A percentile compares a stretch with the other conserved stretches of the same genome.
These are phyloP conservation scores for Brevipalpus yothersi DNA, from an alignment of 1,140 invertebrate species.

Conservation along the genomic window DNA sequence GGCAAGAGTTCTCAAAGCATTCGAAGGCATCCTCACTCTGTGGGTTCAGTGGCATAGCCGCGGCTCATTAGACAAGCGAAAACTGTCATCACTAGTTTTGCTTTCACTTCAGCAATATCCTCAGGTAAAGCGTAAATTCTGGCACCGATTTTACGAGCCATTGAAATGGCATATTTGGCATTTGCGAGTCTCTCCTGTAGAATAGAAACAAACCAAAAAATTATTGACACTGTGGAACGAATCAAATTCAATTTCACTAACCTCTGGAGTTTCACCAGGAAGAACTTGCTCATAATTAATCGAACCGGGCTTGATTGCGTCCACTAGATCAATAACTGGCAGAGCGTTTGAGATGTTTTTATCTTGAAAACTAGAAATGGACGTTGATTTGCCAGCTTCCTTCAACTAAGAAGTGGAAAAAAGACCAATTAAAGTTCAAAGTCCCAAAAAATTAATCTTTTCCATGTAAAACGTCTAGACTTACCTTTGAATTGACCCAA, in stretches of 20 bases:
- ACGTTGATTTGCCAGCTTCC: conserved; percentile 45
- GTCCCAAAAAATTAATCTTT: not conserved
- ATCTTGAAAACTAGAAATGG: conserved; percentile 71
- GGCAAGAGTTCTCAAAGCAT: too few species aligned
- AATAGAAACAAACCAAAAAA: not conserved
- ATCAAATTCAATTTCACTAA: conserved; percentile 20
- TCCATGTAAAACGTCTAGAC: conserved; percentile 2
- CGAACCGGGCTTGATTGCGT: conserved; percentile 79
- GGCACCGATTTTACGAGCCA: conserved; percentile 87
- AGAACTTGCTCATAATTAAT: conserved; percentile 82
- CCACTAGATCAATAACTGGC: conserved; percentile 81
- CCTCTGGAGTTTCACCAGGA: conserved; percentile 47
- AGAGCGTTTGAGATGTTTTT: conserved; percentile 50
- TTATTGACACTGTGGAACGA: not conserved
- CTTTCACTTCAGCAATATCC: conserved; percentile 92
- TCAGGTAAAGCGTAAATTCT: conserved; percentile 95
- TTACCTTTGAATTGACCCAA: conserved; percentile 87
- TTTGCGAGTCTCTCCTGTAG: conserved; percentile 70
- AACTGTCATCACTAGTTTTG: conserved; percentile 97
- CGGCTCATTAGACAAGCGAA: conserved; percentile 96
- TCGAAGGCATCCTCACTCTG: too few species aligned
- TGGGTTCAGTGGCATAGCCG: conserved; percentile 33
- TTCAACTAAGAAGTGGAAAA: conserved; percentile 18
- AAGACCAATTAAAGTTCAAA: not conserved
- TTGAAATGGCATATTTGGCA: conserved; percentile 94